Percentiles rank a stretch among this genome's conserved stretches.
Conservation (phyloP, 30 jellyfish, hydroid and myxozoan species). For the Phacellophora camtschatica region DNA sequence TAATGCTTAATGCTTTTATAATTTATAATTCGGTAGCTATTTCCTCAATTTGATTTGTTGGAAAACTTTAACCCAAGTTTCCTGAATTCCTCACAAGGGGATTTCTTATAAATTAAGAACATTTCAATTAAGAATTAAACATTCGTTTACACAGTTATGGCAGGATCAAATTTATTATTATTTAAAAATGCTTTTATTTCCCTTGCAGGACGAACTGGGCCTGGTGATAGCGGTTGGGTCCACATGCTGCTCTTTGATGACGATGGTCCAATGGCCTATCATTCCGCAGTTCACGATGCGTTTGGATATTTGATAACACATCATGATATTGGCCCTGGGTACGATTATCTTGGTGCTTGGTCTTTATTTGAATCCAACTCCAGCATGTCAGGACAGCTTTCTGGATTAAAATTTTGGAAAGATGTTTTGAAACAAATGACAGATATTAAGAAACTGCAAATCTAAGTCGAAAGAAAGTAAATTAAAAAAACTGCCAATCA, state of each 20-base stretch:
- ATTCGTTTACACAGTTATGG: too few relatives aligned
- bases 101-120: too few relatives aligned
- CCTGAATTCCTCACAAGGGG: too few relatives aligned
- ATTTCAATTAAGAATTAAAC: too few relatives aligned
- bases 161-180: too few relatives aligned
- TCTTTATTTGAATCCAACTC: slow-evolving; percentile 68
- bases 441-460: not conserved
- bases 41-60: too few relatives aligned
- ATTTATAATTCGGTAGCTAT: too few relatives aligned
- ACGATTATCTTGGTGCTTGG: slow-evolving; percentile 89
- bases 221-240: slow-evolving; percentile 95
- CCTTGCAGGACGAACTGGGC: slow-evolving; percentile 88
- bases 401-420: slow-evolving; percentile 93
- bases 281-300: slow-evolving; percentile 98
- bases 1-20: too few relatives aligned
- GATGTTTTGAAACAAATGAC: slow-evolving; percentile 36
- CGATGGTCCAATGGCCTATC: slow-evolving; percentile 94
- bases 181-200: too few relatives aligned
- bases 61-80: too few relatives aligned
- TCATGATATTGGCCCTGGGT: slow-evolving; percentile 95
- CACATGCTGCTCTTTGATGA: slow-evolving; percentile 89
- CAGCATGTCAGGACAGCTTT: slow-evolving; percentile 85
- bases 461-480: too few relatives aligned
- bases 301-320: slow-evolving; percentile 82
- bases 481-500: too few relatives aligned